Conservation (phyloP, 2,113 vertebrate species). For the Esox niger region DNA sequence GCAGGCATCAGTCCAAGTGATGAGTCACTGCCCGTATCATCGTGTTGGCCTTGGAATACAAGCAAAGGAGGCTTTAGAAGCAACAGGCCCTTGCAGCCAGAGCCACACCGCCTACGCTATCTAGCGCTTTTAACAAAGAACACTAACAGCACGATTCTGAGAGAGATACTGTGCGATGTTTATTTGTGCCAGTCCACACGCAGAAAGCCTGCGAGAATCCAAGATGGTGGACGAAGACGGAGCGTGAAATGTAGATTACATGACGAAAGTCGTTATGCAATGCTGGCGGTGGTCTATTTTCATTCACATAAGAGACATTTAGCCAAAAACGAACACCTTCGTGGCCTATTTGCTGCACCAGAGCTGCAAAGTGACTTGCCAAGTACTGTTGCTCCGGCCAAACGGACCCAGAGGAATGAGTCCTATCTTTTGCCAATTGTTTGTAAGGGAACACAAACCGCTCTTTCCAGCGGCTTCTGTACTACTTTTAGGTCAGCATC, state of each 20-base stretch:
- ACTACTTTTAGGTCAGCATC: no score
- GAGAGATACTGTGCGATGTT: slow-evolving; percentile 34
- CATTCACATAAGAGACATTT: no score
- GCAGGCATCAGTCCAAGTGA: slow-evolving; percentile 37
- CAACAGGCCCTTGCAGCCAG: slow-evolving; percentile 32
- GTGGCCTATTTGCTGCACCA: no score
- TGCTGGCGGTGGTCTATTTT: no score
- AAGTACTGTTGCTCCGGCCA: no score
- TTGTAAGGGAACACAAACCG: not conserved
- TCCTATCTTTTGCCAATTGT: no score
- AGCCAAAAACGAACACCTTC: no score
- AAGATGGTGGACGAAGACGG: slow-evolving; percentile 45
- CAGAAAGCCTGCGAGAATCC: slow-evolving; percentile 21
- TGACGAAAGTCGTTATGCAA: no score
- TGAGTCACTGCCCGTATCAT: slow-evolving; percentile 54
- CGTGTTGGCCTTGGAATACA: slow-evolving; percentile 49
- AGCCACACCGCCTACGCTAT: slow-evolving; percentile 53
- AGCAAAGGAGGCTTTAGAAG: slow-evolving; percentile 46
- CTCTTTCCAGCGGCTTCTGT: not conserved
- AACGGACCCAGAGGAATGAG: no score
- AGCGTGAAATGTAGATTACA: no score
- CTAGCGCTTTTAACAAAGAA: no score
- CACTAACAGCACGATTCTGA: slow-evolving; percentile 16
- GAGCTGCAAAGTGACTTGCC: no score
- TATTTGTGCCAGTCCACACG: slow-evolving; percentile 46